phyloP scores from a whole-genome alignment of 1,140 invertebrate genomes.

The Drosophila carrolli region DNA sequence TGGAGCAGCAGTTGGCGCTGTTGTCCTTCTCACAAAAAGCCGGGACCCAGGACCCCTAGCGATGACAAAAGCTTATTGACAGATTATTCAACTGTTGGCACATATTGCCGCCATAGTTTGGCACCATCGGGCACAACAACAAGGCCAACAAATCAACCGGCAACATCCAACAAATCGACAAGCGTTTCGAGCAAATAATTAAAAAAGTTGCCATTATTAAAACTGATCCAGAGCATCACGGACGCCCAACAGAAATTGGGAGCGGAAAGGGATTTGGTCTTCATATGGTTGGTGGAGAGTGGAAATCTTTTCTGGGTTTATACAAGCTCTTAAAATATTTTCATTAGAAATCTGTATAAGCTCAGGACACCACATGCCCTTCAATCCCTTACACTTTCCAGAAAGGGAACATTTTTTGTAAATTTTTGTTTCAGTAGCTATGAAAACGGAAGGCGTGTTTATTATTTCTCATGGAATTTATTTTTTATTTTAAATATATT shows the following conservation, averaged over 20 bases:
- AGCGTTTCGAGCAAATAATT: slow-evolving; percentile 80
- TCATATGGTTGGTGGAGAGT: background rate
- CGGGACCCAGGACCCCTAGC: slow-evolving; percentile 37
- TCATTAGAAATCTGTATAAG: background rate
- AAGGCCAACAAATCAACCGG: slow-evolving; percentile 65
- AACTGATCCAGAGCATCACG: slow-evolving; percentile 48
- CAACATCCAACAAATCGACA: slow-evolving; percentile 70
- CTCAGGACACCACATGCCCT: no score
- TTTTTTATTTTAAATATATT: no score
- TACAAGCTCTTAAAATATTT: background rate
- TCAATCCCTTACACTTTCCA: no score
- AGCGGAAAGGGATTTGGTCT: background rate
- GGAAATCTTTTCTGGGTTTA: background rate
- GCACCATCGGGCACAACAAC: slow-evolving; percentile 50
- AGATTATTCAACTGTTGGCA: slow-evolving; percentile 82
- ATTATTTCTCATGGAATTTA: no score
- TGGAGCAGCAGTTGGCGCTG: slow-evolving; percentile 27
- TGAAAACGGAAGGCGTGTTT: no score
- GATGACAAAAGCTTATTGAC: slow-evolving; percentile 82
- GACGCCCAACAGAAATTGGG: background rate
- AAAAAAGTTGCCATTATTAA: slow-evolving; percentile 84
- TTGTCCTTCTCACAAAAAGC: slow-evolving; percentile 13
- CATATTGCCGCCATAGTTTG: slow-evolving; percentile 81
- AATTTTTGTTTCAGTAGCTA: no score
- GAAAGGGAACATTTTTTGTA: no score